Base-by-base conservation (phyloP, 2,888 invertebrate species). In the Drosophila stalkeri region DNA sequence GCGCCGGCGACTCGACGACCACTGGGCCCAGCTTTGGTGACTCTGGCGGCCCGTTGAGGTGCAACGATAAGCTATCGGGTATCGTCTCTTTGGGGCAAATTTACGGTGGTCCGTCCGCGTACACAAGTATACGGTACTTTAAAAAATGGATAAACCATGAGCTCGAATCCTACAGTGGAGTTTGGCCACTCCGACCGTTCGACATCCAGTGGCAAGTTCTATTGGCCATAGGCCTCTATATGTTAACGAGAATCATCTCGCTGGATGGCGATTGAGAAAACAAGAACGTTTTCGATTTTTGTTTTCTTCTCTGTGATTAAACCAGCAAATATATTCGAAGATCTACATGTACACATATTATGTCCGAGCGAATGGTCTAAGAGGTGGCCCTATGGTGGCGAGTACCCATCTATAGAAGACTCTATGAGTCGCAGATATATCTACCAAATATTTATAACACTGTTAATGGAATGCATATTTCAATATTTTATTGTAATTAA, bases 81-180 rank as follows among this genome's bases (percentile, higher is more conserved):
- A 0, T 51, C 18, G 49, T 51, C 18, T 18, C 49, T 5, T 0
- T 33, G 31, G 31, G 49, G 2, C 1, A 0, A 2, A 0, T 0
- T 0, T 0, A 0, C 0, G 31, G 31, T 31, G 12, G 3, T 18
- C 31, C 49, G 3, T 12, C 2, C 18, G 33, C 18, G 1, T 51
- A 18, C 12, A 3, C 49, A 18, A 51, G 49, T 51, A 7, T 51
- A 18, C 12, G 0, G 3, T 18, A 12, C 3, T 18, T 18, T 7
- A 1, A 1, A 1, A 1, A 6, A 0, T 51, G 49, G 49, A 51
- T 51, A 33, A 7, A 0, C 4, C 0, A 0, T 6, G 3, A 51
- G n/a, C 3, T 12, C 0, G 0, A 7, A 0, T 0, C 0, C 1
- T n/a, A 3, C 31, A 49, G 3, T 51, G 31, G 49, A 2, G 7